phyloP scores from a whole-genome alignment of 2,113 vertebrate species.

The mouse (Mus musculus) region DNA sequence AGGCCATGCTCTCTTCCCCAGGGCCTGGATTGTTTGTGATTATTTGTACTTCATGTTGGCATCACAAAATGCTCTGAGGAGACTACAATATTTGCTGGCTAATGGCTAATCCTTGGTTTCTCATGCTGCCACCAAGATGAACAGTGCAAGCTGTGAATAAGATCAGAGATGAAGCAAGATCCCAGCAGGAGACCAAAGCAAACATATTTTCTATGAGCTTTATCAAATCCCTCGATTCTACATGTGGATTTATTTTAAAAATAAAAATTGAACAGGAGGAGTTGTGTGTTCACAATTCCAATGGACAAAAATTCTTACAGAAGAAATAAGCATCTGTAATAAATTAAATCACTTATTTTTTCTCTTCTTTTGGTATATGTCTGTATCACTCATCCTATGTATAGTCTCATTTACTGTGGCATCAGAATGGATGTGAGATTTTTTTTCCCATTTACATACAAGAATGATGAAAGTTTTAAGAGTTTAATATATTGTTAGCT shows the following conservation, averaged over 20 bases:
- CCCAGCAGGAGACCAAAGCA: slow-evolving; percentile 41
- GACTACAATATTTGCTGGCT: slow-evolving; percentile 23
- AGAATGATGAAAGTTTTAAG: neutral
- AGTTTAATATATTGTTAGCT: neutral
- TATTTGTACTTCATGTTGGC: slow-evolving; percentile 39
- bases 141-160: neutral
- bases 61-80: neutral
- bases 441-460: neutral
- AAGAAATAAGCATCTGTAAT: neutral
- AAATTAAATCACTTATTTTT: neutral
- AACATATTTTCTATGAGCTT: neutral
- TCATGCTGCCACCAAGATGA: slow-evolving; percentile 33
- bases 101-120: slow-evolving; percentile 48
- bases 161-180: slow-evolving; percentile 44
- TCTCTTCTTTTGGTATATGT: neutral
- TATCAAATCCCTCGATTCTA: neutral
- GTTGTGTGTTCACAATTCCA: neutral
- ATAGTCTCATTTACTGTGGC: neutral
- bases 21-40: neutral
- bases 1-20: neutral
- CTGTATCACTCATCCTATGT: neutral
- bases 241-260: neutral
- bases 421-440: neutral
- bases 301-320: neutral
- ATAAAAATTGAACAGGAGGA: neutral